Evolutionary conservation across 2,797 vertebrate species (phyloP), one percentile per base, ranked within the genome.

Genomic region (Gymnocypris eckloni): DNA sequence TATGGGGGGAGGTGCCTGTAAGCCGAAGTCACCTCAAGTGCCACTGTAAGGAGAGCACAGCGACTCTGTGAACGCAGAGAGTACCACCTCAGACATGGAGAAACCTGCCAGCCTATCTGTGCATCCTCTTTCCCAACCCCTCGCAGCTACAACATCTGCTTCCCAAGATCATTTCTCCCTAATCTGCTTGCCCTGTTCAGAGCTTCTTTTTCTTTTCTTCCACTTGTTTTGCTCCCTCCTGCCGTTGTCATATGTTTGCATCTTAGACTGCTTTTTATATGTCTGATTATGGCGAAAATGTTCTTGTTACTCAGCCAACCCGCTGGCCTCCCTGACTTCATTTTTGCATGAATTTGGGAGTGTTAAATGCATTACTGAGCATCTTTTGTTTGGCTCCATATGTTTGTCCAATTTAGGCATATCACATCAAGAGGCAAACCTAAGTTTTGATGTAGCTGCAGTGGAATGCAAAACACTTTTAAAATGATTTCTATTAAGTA

Each of bases 11-110:
- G 85, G 83, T 83, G 88, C 85, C 59, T 61, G 75, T 87, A 89
- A 87, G 87, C 90, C 87, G 83, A 86, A 89, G 86, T 88, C 87
- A 85, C 87, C 91, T 90, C 86, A 90, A 90, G 89, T 91, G 88
- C 89, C 89, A 83, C 81, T 78, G 76, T 80, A 83, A 82, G 66
- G 85, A 88, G 88, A 70, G 86, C 84, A 81, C 78, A 87, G 89
- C 66, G 48, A 81, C 84, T 72, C 77, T 83, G 83, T 78, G 77
- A 71, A 75, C 45, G 13, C 80, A 82, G 67, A 86, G 79, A 75
- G 79, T 81, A 87, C 80, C 71, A 64, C 43, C 69, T 81, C 78
- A 80, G 69, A 80, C 41, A 72, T 12, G 70, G 72, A 80, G 82
- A 78, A 85, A 88, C 83, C 50, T 76, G 81, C 73, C 86, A 70